Evolutionary conservation across 2,888 invertebrate species (phyloP).

Genomic region (Saturnia pavonia): DNA sequence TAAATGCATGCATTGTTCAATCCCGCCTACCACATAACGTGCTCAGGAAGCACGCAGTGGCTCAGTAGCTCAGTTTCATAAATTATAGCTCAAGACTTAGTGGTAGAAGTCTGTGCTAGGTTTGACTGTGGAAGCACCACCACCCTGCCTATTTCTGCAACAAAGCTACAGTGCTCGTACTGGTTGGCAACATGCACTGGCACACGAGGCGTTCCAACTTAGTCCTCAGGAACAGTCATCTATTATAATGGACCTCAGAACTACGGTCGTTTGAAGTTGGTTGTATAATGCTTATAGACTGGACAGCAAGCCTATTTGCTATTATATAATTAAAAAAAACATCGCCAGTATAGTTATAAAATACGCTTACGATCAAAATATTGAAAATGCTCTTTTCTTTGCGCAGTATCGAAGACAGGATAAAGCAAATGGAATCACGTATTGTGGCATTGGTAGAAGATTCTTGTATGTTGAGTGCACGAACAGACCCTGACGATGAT

Average conservation of each 20-base stretch:
- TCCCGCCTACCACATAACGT: no score
- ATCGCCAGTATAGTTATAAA: not conserved
- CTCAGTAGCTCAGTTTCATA: no score
- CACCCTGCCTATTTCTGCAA: not conserved
- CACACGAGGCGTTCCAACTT: not conserved
- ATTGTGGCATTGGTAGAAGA: constrained; percentile 95
- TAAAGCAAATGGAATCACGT: constrained; percentile 92
- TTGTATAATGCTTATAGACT: not conserved
- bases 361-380: not conserved
- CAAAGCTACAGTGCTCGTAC: not conserved
- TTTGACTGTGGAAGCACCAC: not conserved
- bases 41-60: no score
- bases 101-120: not conserved
- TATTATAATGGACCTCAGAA: not conserved
- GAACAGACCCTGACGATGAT: constrained; percentile 59
- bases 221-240: no score
- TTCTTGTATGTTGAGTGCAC: constrained; percentile 84
- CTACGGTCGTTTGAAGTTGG: not conserved
- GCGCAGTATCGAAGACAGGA: constrained; percentile 93
- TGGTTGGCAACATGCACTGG: not conserved
- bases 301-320: not conserved
- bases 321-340: not conserved
- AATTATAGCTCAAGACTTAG: no score
- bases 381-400: not conserved
- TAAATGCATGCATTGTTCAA: no score